phyloP scores from a whole-genome alignment of 2,113 vertebrate species.

The Tringa solitaria region DNA sequence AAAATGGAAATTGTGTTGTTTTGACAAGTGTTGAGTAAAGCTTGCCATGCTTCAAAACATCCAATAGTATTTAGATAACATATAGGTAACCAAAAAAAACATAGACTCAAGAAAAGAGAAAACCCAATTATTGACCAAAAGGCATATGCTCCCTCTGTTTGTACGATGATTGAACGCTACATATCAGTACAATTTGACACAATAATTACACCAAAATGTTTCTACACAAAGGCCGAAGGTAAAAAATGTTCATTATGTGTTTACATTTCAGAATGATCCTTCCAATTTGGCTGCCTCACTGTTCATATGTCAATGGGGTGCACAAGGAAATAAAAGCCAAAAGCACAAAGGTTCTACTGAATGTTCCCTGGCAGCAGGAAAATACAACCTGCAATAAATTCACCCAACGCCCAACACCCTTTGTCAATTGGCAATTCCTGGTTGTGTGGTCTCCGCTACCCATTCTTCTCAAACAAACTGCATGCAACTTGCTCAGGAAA shows the following conservation, averaged over 20 bases:
- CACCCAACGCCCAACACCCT: neutral
- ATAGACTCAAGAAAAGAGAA: neutral
- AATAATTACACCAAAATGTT: slow-evolving; percentile 3
- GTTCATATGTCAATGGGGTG: neutral
- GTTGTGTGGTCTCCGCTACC: neutral
- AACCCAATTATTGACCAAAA: neutral
- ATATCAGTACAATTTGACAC: neutral
- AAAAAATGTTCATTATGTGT: neutral
- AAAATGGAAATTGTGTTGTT: neutral
- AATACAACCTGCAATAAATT: neutral
- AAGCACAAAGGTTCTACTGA: slow-evolving; percentile 8
- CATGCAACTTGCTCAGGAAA: neutral
- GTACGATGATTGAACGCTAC: neutral
- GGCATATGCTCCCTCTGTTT: neutral
- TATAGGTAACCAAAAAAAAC: neutral
- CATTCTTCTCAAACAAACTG: neutral
- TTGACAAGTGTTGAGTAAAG: neutral
- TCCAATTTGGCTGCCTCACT: neutral
- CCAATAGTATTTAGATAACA: neutral
- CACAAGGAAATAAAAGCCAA: neutral
- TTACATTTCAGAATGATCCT: neutral
- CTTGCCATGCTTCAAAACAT: neutral
- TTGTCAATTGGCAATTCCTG: neutral
- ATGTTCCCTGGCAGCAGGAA: neutral
- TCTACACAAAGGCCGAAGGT: neutral